Conservation (phyloP, 2,113 vertebrate species). For the Coryphaenoides rupestris region DNA sequence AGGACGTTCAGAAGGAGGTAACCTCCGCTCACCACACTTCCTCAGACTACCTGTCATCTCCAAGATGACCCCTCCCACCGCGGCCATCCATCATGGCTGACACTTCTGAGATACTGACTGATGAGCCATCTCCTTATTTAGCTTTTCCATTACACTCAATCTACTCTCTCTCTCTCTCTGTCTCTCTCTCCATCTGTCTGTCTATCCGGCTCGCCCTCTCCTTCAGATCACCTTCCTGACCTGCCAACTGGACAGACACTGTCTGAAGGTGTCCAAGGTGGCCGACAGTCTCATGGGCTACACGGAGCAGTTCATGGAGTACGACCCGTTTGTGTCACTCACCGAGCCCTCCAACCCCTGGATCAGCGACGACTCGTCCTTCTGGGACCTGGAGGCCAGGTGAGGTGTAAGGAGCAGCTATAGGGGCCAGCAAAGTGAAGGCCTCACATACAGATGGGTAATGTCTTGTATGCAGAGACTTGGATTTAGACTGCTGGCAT, state of each 20-base stretch:
- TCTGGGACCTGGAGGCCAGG: slow-evolving; percentile 94
- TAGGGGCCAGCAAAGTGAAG: neutral
- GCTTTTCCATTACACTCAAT: slow-evolving; percentile 32
- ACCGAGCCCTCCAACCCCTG: slow-evolving; percentile 93
- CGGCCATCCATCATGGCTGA: slow-evolving; percentile 38
- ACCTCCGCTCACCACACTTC: slow-evolving; percentile 19
- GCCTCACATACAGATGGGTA: neutral
- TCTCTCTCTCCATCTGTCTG: neutral
- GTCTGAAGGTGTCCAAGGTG: slow-evolving; percentile 98
- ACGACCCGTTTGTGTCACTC: slow-evolving; percentile 85
- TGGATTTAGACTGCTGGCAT: no score
- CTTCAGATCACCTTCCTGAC: slow-evolving; percentile 90
- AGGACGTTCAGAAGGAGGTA: slow-evolving; percentile 89
- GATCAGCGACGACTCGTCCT: slow-evolving; percentile 84
- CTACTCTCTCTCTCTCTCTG: neutral
- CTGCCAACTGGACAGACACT: slow-evolving; percentile 91
- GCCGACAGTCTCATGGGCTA: slow-evolving; percentile 93
- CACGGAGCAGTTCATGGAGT: slow-evolving; percentile 90
- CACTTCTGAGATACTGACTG: slow-evolving; percentile 23
- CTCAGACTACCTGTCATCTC: neutral
- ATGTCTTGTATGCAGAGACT: no score
- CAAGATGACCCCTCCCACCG: neutral
- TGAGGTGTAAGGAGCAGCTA: slow-evolving; percentile 48
- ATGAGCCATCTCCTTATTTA: slow-evolving; percentile 46
- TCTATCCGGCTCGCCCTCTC: slow-evolving; percentile 5